These are phyloP conservation scores for Zenarchopterus dispar DNA, from an alignment of 2,797 vertebrate genomes.

Conservation along the genomic window DNA sequence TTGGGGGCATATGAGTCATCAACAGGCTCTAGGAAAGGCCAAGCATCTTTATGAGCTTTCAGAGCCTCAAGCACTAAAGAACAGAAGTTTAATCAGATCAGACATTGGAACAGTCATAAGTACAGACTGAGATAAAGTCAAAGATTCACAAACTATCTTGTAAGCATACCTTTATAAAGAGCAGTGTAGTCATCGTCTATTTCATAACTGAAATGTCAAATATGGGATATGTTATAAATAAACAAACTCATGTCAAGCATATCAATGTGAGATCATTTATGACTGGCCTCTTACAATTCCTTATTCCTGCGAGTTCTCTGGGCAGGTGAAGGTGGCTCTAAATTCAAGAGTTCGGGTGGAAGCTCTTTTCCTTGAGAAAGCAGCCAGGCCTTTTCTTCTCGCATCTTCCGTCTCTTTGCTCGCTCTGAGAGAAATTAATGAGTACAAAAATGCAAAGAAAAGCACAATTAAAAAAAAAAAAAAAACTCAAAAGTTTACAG, in stretches of 20 bases:
- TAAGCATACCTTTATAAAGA: slow-evolving; percentile 93
- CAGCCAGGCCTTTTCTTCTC: slow-evolving; percentile 93
- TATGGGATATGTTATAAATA: slow-evolving; percentile 1
- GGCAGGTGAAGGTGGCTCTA: slow-evolving; percentile 90
- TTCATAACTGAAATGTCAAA: slow-evolving; percentile 87
- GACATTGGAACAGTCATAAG: not conserved
- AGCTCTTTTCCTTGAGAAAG: slow-evolving; percentile 94
- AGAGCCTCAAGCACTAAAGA: slow-evolving; percentile 92
- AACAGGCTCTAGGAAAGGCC: slow-evolving; percentile 98
- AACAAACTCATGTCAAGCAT: not conserved
- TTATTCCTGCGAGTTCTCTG: slow-evolving; percentile 86
- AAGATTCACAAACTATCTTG: slow-evolving; percentile 14
- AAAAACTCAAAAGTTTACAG: slow-evolving; percentile 4
- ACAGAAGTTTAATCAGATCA: slow-evolving; percentile 7
- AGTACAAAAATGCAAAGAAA: slow-evolving; percentile 15
- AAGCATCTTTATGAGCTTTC: slow-evolving; percentile 96
- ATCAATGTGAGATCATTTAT: not conserved
- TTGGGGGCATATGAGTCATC: slow-evolving; percentile 98
- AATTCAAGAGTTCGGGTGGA: slow-evolving; percentile 90
- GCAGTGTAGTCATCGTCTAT: slow-evolving; percentile 97
- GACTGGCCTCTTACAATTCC: slow-evolving; percentile 86
- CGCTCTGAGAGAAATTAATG: slow-evolving; percentile 81
- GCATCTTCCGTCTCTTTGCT: slow-evolving; percentile 91
- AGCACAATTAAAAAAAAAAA: not conserved
- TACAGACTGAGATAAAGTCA: slow-evolving; percentile 1